Base-by-base conservation (phyloP, 2,888 invertebrate genomes). In the Phaedon cochleariae region DNA sequence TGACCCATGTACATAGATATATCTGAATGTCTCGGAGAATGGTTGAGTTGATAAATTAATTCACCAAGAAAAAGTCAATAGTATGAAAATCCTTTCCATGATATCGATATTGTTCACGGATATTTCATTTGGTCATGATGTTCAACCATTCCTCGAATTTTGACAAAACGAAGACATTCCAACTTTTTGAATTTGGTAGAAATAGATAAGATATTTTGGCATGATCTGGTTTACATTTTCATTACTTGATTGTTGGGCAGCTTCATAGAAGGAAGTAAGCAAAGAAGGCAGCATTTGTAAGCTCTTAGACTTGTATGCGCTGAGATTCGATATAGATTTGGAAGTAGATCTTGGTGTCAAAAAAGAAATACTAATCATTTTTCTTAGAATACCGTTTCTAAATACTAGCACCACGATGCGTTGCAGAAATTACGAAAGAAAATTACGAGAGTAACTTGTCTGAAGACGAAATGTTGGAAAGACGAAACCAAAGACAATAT, bases 371-470 rank as follows among this genome's bases (percentile, higher is more conserved):
- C 76, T 76, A 78, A 77, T 75, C 72, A 65, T 70, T 72, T 73
- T 73, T 72, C 74, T 70, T 72, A 73, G 70, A 68, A 71, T 65
- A 65, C 68, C 70, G 65, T 71, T 71, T 71, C 75, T 76, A 76
- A 79, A 80, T 75, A 77, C 77, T 82, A 82, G 83, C 82, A 68
- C 81, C 82, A 77, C 83, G 83, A 74, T 81, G 82, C 80, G 75
- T 80, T 80, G 83, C 87, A 86, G 93, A 93, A 88, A 93, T 94
- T 84, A 92, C 92, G 82, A 93, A 93, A 88, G 93, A 94, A 80
- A 88, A 90, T 82, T 90, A 90, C 65, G 87, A 87, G 74, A 87
- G 87, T 83, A 87, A 90, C 85, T 87, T 89, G 84, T 90, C 89
- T 82, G 91, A 91, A 82, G 92, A 92, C 76, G 88, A 88, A 73